Evolutionary conservation across 2,888 invertebrate genomes (phyloP).

Genomic region (Agrochola circellaris): DNA sequence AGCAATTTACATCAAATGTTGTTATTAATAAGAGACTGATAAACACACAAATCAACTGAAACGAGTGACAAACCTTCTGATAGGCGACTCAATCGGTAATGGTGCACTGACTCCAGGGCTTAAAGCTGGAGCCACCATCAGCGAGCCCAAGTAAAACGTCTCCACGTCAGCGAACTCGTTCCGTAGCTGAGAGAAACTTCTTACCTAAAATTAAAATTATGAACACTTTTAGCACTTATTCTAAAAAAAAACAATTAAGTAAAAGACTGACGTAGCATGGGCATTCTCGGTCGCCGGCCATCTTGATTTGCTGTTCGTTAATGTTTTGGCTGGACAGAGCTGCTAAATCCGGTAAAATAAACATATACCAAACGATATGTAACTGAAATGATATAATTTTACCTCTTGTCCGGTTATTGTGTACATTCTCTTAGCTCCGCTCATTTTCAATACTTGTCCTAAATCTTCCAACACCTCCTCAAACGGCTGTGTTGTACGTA

Average conservation of each 20-base stretch:
- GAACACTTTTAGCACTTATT: not conserved
- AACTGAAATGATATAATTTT: no score
- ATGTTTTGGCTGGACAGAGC: no score
- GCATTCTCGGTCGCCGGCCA: no score
- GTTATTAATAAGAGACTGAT: not conserved
- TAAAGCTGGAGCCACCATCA: slow-evolving; percentile 83
- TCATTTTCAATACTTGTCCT: slow-evolving; percentile 97
- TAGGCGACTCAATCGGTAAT: slow-evolving; percentile 86
- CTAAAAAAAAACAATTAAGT: no score
- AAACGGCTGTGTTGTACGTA: slow-evolving; percentile 97
- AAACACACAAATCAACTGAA: not conserved
- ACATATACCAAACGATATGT: no score
- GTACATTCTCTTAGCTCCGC: slow-evolving; percentile 97
- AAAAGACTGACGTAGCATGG: no score
- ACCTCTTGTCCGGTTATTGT: slow-evolving; percentile 97
- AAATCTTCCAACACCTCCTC: slow-evolving; percentile 98
- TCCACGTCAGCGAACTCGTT: slow-evolving; percentile 98
- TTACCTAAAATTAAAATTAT: slow-evolving; percentile 90
- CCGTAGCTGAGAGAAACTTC: slow-evolving; percentile 97
- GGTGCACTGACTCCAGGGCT: slow-evolving; percentile 86
- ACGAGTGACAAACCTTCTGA: slow-evolving; percentile 76
- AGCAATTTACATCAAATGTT: no score
- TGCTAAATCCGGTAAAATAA: no score
- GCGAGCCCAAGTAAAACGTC: slow-evolving; percentile 95
- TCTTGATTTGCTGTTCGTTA: no score